These are phyloP conservation scores for Ursus arctos DNA, from an alignment of 2,113 vertebrate genomes.

Conservation along the genomic window DNA sequence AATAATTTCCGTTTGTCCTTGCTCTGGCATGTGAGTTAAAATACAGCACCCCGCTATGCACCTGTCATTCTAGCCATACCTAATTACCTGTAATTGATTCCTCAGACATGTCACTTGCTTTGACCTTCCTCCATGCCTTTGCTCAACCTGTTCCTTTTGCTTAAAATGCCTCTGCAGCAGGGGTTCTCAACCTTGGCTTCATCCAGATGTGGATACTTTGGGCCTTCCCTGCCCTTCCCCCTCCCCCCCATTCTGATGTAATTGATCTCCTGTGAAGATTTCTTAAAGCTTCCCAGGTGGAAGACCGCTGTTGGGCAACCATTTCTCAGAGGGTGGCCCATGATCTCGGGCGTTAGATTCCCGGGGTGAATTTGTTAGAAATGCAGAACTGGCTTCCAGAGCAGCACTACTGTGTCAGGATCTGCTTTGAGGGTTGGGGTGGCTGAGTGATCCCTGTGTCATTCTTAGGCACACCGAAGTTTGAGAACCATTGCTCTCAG, in stretches of 20 bases:
- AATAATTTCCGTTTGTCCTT: background rate
- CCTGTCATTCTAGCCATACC: background rate
- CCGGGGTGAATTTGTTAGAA: background rate
- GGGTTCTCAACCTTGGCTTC: background rate
- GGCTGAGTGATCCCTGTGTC: background rate
- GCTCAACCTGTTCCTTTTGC: background rate
- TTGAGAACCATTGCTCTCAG: background rate
- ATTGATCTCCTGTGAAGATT: background rate
- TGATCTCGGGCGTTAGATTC: background rate
- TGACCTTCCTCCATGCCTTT: background rate
- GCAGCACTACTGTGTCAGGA: background rate
- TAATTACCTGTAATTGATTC: background rate
- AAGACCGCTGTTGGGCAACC: background rate
- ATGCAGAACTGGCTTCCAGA: background rate
- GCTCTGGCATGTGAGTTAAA: background rate
- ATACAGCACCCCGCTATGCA: background rate
- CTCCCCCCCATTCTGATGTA: rapidly evolving
- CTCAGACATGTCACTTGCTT: background rate
- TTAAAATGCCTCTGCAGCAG: background rate
- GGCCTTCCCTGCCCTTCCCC: background rate
- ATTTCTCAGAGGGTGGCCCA: background rate
- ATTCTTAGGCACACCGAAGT: background rate
- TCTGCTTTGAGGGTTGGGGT: background rate
- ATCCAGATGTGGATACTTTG: background rate
- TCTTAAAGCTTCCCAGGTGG: background rate